These are phyloP conservation scores for Priocnemis perturbator DNA, from an alignment of 2,888 invertebrate genomes.

Conservation along the genomic window DNA sequence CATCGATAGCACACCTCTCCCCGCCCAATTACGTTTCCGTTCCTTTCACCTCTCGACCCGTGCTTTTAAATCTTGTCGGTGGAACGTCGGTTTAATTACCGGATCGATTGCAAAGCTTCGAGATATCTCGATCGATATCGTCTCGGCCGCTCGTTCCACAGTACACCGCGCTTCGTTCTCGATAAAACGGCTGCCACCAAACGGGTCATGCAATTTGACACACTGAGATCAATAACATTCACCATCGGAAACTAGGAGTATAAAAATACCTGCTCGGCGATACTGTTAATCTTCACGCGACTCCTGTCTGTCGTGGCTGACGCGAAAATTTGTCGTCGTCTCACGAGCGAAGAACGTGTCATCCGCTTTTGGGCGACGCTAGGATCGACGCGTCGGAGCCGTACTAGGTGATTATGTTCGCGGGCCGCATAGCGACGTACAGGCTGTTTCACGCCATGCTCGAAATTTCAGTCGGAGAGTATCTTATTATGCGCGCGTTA, in stretches of 20 bases:
- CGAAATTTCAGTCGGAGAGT: conserved; percentile 45
- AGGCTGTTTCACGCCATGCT: conserved; percentile 45
- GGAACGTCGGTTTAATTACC: conserved; percentile 43
- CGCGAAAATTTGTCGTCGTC: too few relatives aligned
- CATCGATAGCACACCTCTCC: conserved; percentile 26
- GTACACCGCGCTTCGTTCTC: too few relatives aligned
- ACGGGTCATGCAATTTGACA: too few relatives aligned
- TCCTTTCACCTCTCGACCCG: conserved; percentile 36
- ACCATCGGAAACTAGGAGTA: too few relatives aligned
- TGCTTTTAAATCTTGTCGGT: conserved; percentile 36
- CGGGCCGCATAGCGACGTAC: conserved; percentile 45
- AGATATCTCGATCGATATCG: conserved; percentile 42
- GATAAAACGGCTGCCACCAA: too few relatives aligned
- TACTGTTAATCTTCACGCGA: too few relatives aligned
- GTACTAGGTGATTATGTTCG: conserved; percentile 36
- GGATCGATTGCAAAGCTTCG: conserved; percentile 37
- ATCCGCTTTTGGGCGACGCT: neutral
- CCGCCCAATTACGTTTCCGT: neutral
- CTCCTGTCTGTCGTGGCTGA: too few relatives aligned
- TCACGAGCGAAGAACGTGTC: neutral
- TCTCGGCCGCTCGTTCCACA: neutral
- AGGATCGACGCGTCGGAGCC: conserved; percentile 15
- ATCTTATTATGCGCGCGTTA: conserved; percentile 49
- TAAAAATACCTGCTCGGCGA: too few relatives aligned
- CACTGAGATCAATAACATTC: too few relatives aligned